Evolutionary conservation across 2,797 vertebrate genomes (phyloP).

Genomic region (Ataeniobius toweri): DNA sequence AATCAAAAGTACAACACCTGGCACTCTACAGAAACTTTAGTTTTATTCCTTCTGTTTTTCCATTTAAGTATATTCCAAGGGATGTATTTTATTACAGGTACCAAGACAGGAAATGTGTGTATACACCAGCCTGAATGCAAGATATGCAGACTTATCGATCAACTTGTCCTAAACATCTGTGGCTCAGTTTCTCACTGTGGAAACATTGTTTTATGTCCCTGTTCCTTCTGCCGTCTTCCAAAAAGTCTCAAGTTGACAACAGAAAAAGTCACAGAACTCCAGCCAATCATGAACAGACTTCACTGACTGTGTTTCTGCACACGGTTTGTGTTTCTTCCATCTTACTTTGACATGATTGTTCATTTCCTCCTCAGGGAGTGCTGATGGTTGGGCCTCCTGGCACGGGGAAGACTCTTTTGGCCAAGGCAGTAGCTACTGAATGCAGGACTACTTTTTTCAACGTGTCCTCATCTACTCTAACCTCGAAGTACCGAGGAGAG

Average conservation of each 20-base stretch:
- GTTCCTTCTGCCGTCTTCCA: neutral
- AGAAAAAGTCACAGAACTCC: too few species aligned
- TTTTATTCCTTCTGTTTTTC: neutral
- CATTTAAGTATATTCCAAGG: neutral
- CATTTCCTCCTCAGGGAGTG: conserved; percentile 83
- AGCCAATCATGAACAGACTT: too few species aligned
- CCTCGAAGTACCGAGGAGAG: conserved; percentile 98
- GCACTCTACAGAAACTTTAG: neutral
- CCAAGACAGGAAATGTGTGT: neutral
- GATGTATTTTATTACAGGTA: neutral
- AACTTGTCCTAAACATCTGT: too few species aligned
- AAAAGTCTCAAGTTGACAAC: neutral
- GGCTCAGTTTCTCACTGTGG: neutral
- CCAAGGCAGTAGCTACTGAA: conserved; percentile 98
- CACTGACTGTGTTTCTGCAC: too few species aligned
- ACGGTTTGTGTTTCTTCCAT: neutral
- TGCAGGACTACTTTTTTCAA: conserved; percentile 99
- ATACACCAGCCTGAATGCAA: neutral
- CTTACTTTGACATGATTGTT: neutral
- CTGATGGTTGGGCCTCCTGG: conserved; percentile 98
- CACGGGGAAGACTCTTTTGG: conserved; percentile 95
- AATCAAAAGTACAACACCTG: too few species aligned
- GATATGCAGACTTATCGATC: neutral
- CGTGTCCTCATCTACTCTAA: conserved; percentile 95
- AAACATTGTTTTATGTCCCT: neutral